Base-by-base conservation (phyloP, 2,888 invertebrate genomes). In the Yponomeuta plumbellus region DNA sequence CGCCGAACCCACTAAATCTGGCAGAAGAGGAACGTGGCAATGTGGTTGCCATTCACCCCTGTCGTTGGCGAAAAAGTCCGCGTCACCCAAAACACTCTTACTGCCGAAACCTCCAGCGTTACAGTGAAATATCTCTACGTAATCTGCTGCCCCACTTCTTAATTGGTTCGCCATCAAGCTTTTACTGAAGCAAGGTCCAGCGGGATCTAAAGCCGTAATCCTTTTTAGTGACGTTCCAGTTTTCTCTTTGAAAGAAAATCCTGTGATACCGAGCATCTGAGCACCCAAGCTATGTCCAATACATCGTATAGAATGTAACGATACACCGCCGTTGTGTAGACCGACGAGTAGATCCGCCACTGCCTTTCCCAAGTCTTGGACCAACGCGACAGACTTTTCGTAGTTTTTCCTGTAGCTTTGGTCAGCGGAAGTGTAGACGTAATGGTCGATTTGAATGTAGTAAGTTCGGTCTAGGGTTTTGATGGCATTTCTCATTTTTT, bases 51-150 rank as follows among this genome's bases (percentile, higher is more conserved):
- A 83, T 57, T 76, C 78, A 0, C 93, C 94, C 11, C 86, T 92
- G 11, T 92, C 91, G 70, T 94, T 93, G 11, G 93, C 90, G 73
- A 89, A 93, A 78, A 93, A 93, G 72, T 94, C 94, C 0, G 86
- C 85, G 68, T 93, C 92, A 26, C 92, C 93, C 22, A 93, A 72
- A 0, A 92, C 88, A 39, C 86, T 80, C 1, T 85, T 89, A 0
- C 92, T 90, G 1, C 92, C 93, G 13, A 92, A 76, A 0, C 87
- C 88, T 3, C 93, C 93, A 59, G 91, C 91, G 69, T 93, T 93
- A 10, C 94, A 94, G 75, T 94, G 94, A 70, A 93, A 89, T 0
- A 92, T 89, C 76, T 93, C 93, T 0, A 94, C 94, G 72, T 93
- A 92, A 5, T 85, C 78, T 0, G 92, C 94, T 22, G 93, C 92